Evolutionary conservation across 2,797 vertebrate species (phyloP).

Genomic region (Intellagama lesueurii): DNA sequence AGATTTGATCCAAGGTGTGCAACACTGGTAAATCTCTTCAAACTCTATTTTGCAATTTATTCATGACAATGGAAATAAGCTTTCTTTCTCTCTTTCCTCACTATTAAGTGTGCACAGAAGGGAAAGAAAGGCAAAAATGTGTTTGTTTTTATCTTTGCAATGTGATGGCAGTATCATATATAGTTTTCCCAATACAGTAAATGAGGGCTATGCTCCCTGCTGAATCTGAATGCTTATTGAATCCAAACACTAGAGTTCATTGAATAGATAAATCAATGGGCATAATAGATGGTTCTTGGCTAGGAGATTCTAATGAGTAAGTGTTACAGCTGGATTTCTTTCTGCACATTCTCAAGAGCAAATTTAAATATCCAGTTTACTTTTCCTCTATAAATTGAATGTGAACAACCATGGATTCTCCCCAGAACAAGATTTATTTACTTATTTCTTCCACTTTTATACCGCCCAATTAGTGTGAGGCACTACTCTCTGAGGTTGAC

Average conservation of each 20-base stretch:
- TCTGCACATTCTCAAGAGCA: neutral
- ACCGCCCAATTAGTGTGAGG: no score
- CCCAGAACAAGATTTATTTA: no score
- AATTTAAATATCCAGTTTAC: neutral
- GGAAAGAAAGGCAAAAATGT: neutral
- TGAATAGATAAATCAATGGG: neutral
- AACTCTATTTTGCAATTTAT: neutral
- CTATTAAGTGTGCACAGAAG: neutral
- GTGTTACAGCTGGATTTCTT: neutral
- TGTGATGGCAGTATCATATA: neutral
- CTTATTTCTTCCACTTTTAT: no score
- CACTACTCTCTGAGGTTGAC: no score
- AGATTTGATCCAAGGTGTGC: neutral
- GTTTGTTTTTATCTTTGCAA: no score
- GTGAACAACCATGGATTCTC: neutral
- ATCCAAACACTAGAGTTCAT: neutral
- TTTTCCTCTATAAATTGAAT: neutral
- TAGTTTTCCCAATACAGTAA: neutral
- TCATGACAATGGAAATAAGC: no score
- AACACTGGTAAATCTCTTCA: neutral
- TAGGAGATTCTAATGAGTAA: neutral
- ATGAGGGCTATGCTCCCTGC: neutral
- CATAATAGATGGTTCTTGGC: neutral
- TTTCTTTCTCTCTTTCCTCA: neutral
- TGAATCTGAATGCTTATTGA: neutral